A percentile compares a stretch with the other conserved stretches of the same genome.
Evolutionary conservation across 2,797 vertebrate genomes (phyloP).

Genomic region (Coccyzus lansbergi): DNA sequence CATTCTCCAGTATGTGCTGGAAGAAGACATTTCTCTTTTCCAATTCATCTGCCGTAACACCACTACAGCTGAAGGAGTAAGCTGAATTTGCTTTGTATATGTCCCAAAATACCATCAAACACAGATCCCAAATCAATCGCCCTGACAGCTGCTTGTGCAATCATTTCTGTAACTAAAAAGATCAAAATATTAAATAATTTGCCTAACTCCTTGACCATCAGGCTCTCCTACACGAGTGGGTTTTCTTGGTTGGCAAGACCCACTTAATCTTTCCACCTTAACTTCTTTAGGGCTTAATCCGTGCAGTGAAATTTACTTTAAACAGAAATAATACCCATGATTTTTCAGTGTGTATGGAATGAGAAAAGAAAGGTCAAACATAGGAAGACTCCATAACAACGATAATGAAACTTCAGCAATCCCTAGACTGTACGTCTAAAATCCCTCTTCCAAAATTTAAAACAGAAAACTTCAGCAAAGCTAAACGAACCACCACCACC

Average conservation of each 20-base stretch:
- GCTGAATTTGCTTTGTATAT: rapidly evolving
- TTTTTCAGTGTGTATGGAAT: background rate
- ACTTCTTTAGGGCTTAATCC: background rate
- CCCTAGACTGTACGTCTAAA: background rate
- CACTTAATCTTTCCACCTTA: background rate
- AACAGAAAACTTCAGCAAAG: background rate
- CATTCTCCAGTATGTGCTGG: background rate
- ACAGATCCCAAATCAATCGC: background rate
- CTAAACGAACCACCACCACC: background rate
- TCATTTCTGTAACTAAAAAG: background rate
- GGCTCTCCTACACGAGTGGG: rapidly evolving
- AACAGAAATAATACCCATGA: background rate
- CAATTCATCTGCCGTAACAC: background rate
- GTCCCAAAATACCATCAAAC: background rate
- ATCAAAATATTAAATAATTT: background rate
- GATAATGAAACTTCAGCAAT: background rate
- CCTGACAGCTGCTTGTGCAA: background rate
- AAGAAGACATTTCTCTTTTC: background rate
- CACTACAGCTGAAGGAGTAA: background rate
- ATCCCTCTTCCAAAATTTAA: background rate
- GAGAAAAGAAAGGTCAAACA: background rate
- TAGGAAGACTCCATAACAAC: background rate
- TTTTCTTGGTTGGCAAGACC: background rate
- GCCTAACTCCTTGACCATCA: background rate
- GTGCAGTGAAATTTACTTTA: background rate